Base-by-base conservation (phyloP, 2,888 invertebrate genomes). In the Campaea margaritaria region DNA sequence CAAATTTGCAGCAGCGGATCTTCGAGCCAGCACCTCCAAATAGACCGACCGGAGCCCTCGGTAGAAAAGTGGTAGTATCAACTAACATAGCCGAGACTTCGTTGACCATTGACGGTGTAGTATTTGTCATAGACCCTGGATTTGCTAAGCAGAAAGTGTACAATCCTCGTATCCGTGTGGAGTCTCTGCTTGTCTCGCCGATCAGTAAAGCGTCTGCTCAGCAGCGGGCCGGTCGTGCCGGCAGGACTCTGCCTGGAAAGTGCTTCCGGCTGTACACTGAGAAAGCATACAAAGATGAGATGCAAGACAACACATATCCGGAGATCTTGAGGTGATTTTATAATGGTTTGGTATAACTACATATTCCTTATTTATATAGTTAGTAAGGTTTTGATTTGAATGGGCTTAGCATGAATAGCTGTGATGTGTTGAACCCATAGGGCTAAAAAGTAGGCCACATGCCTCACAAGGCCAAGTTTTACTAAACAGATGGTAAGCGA, bases 71-170 rank as follows among this genome's bases (percentile, higher is more conserved):
- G 0, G 99, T 99, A 0, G 98, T 99, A 0, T 99, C 99, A 0
- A 99, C 99, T 0, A 99, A 99, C 83, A 99, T 99, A 70, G 99
- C 99, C 0, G 99, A 99, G 92, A 99, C 99, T 0, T 99, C 99
- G 0, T 89, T 99, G 21, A 99, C 99, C 5, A 99, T 99, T 75
- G 99, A 99, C 78, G 99, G 99, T 47, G 99, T 99, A 0, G 99
- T 99, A 11, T 99, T 99, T 83, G 99, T 99, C 10, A 99, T 99
- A 79, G 99, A 99, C 89, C 99, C 99, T 0, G 99, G 99, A 10
- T 99, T 99, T 90, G 98, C 99, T 0, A 99, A 99, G 81, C 99
- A 99, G 85, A 99, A 99, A 93, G 85, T 97, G 5, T 97, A 97
- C 82, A 97, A 97, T 81, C 97, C 97, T 0, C 93, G 97, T 4